Percentiles rank a stretch among this genome's conserved stretches.
These are phyloP conservation scores for Syndactyla subalaris DNA, from an alignment of 2,797 vertebrate species.

Conservation along the genomic window DNA sequence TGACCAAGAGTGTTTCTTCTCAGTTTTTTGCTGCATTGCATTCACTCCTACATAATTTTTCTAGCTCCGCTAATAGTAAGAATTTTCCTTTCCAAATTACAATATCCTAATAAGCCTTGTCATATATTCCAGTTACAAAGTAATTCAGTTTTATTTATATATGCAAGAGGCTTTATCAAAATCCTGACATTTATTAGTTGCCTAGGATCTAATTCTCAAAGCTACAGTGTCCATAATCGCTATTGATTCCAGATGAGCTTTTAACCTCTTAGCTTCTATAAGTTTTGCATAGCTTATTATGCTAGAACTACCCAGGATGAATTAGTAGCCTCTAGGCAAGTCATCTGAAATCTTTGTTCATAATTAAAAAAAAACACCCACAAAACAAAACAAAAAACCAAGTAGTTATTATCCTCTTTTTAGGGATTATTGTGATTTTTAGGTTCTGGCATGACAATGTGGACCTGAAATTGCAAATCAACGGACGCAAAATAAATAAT, in stretches of 20 bases:
- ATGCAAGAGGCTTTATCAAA: not conserved
- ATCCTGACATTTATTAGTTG: not conserved
- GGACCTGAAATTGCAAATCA: not conserved
- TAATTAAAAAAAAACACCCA: not conserved
- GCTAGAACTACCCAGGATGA: not conserved
- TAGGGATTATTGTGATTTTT: not conserved
- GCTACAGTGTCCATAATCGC: not conserved
- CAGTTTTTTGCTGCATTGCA: not conserved
- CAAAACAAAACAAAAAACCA: not conserved
- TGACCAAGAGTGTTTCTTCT: not conserved
- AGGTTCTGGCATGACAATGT: accelerated
- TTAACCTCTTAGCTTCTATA: not conserved
- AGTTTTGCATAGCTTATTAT: not conserved
- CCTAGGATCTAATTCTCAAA: not conserved
- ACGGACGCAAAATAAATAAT: not conserved
- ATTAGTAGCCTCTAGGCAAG: not conserved
- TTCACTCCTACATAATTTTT: not conserved
- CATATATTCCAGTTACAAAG: not conserved
- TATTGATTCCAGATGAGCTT: not conserved
- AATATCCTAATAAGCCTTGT: not conserved
- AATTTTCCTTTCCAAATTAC: not conserved
- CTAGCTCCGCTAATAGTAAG: not conserved
- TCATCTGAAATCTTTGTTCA: not conserved
- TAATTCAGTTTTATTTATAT: not conserved
- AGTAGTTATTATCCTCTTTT: not conserved